Evolutionary conservation across 2,113 vertebrate genomes (phyloP).

Genomic region (Apteryx mantelli): DNA sequence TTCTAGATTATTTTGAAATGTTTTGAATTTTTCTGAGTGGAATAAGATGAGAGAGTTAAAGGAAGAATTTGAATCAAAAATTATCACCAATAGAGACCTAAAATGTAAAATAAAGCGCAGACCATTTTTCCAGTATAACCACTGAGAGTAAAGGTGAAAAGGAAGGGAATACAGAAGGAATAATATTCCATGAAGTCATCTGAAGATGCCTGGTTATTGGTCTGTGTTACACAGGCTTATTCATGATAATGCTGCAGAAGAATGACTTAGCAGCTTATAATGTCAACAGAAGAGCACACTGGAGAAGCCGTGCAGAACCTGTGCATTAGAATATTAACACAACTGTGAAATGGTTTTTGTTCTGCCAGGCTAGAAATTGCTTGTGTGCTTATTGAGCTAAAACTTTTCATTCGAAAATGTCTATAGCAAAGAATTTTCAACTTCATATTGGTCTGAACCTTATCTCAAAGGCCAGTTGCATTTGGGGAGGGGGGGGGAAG

Average conservation of each 20-base stretch:
- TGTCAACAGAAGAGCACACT: fast-evolving
- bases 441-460: background rate
- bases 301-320: background rate
- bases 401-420: background rate
- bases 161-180: background rate
- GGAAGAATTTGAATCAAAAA: background rate
- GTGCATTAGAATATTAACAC: background rate
- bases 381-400: background rate
- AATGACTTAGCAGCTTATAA: background rate
- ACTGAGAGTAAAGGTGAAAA: background rate
- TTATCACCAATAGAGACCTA: background rate
- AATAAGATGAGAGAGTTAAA: background rate
- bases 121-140: background rate
- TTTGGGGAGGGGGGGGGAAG: background rate
- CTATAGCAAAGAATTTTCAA: background rate
- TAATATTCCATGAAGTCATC: background rate
- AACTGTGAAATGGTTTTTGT: background rate
- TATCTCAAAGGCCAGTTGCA: background rate
- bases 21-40: background rate
- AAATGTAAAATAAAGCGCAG: background rate
- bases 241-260: background rate
- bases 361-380: background rate
- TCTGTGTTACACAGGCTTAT: background rate
- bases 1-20: background rate
- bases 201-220: background rate